These are phyloP conservation scores for Chironomus tepperi DNA, from an alignment of 1,140 invertebrate species.

Conservation along the genomic window DNA sequence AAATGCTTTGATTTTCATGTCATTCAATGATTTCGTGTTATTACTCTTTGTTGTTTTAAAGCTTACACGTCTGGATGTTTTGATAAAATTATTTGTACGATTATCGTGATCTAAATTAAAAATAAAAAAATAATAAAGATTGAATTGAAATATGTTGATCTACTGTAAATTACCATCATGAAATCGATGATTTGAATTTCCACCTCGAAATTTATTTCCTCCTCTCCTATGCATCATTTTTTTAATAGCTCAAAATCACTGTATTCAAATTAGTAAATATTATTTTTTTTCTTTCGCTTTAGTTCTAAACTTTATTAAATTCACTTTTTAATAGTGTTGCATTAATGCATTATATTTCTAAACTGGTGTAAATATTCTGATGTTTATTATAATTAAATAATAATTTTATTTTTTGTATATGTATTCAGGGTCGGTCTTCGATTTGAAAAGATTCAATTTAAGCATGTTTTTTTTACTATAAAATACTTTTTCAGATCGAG, in stretches of 20 bases:
- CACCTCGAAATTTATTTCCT: not conserved
- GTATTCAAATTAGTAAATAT: not conserved
- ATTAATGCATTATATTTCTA: too few species aligned
- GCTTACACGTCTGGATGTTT: conserved; percentile 40
- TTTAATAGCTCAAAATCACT: not conserved
- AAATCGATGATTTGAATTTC: not conserved
- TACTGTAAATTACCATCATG: not conserved
- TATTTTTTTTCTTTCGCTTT: not conserved
- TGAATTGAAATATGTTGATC: not conserved
- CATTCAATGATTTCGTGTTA: conserved; percentile 40
- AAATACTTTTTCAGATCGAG: too few species aligned
- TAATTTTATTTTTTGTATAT: too few species aligned
- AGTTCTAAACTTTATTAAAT: not conserved
- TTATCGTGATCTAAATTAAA: conserved; percentile 43
- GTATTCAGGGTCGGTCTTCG: too few species aligned
- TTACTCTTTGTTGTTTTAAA: conserved; percentile 41
- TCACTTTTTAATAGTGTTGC: too few species aligned
- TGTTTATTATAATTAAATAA: too few species aligned
- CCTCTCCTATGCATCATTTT: not conserved
- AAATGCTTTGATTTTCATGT: conserved; percentile 38
- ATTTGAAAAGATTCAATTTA: too few species aligned
- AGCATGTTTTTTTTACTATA: too few species aligned
- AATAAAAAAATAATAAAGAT: not conserved
- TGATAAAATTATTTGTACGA: conserved; percentile 20
- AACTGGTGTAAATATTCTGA: too few species aligned